These are phyloP conservation scores for Telmatochromis brichardi DNA, from an alignment of 2,113 vertebrate species.

Conservation along the genomic window DNA sequence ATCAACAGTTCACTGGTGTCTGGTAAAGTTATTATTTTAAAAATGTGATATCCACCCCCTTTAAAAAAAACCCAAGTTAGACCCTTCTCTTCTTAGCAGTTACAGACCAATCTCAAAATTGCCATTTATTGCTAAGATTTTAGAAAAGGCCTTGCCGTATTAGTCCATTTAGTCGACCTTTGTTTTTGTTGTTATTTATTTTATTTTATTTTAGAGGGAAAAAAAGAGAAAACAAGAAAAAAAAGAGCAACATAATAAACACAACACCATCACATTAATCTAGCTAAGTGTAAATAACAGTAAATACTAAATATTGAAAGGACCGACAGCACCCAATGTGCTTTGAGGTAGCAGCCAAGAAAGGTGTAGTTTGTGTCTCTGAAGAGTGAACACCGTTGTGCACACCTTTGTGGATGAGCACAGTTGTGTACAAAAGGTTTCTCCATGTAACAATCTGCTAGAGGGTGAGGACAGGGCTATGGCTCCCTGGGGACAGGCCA, in stretches of 20 bases:
- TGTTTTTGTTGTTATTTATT: background rate
- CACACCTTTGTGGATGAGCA: background rate
- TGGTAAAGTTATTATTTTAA: background rate
- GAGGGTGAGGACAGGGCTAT: background rate
- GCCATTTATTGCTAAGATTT: background rate
- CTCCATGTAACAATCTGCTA: background rate
- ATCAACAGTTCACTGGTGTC: background rate
- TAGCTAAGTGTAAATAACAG: background rate
- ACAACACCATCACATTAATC: background rate
- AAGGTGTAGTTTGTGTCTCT: background rate
- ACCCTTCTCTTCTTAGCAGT: background rate
- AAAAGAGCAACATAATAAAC: background rate
- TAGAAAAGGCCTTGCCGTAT: background rate
- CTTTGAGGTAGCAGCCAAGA: background rate
- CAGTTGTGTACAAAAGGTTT: background rate
- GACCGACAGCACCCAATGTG: background rate
- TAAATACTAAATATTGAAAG: background rate
- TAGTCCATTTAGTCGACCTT: background rate
- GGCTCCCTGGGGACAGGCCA: background rate
- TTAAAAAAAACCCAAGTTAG: rapidly evolving
- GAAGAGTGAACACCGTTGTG: background rate
- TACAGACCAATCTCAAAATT: background rate
- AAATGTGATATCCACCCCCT: background rate
- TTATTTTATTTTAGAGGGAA: background rate
- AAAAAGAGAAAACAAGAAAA: background rate